Percentiles rank a stretch among this genome's conserved stretches.
These are phyloP conservation scores for Hippocampus barbouri DNA, from an alignment of 2,113 vertebrate species.

Conservation along the genomic window DNA sequence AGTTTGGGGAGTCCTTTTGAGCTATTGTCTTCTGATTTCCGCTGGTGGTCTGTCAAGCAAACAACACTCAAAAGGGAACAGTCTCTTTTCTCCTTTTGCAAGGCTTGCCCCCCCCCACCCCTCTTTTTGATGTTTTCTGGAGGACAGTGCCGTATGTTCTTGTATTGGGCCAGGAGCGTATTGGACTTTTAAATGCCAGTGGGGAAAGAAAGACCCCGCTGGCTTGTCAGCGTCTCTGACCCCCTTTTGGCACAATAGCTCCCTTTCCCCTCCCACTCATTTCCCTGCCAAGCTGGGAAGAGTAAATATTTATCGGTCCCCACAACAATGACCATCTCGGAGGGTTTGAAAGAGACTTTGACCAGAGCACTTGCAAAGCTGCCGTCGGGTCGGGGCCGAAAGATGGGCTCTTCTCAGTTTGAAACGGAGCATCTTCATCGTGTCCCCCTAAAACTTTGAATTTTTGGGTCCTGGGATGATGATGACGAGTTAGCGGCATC, in stretches of 20 bases:
- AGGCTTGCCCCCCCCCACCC: background rate
- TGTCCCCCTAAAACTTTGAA: background rate
- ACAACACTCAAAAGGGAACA: constrained; percentile 37
- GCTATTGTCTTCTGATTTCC: constrained; percentile 47
- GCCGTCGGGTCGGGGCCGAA: constrained; percentile 18
- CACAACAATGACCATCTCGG: constrained; percentile 73
- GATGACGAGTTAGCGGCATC: background rate
- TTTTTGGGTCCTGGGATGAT: background rate
- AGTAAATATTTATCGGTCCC: constrained; percentile 84
- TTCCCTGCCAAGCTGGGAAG: constrained; percentile 83
- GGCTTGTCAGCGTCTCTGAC: constrained; percentile 55
- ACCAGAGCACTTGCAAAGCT: constrained; percentile 49
- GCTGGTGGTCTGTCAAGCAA: constrained; percentile 55
- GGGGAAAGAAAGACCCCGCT: constrained; percentile 55
- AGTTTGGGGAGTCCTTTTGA: constrained; percentile 40
- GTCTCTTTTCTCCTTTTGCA: constrained; percentile 34
- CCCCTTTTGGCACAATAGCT: constrained; percentile 72
- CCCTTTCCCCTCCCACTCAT: constrained; percentile 66
- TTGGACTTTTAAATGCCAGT: constrained; percentile 49
- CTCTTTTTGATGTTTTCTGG: background rate
- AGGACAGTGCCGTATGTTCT: constrained; percentile 5
- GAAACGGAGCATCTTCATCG: constrained; percentile 6
- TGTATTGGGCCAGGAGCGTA: constrained; percentile 28
- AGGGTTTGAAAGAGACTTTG: constrained; percentile 70
- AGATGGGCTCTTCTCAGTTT: constrained; percentile 17